A percentile compares a stretch with the other conserved stretches of the same genome.
These are phyloP conservation scores for Chionoecetes opilio DNA, from an alignment of 1,140 invertebrate genomes.

Conservation along the genomic window DNA sequence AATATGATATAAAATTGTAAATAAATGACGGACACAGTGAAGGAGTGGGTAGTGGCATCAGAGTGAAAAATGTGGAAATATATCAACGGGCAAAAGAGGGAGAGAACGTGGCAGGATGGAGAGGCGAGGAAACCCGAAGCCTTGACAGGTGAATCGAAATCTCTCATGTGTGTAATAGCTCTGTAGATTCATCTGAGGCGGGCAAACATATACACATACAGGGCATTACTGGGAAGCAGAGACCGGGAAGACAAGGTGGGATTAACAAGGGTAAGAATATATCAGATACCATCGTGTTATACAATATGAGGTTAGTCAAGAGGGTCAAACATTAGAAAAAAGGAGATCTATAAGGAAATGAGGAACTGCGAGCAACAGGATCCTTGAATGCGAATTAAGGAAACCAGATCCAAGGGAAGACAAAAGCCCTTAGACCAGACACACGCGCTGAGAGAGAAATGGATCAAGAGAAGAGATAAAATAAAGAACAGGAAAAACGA, in stretches of 20 bases:
- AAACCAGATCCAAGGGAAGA: not conserved
- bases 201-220: not conserved
- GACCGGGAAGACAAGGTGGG: too few species aligned
- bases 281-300: not conserved
- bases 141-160: slow-evolving; percentile 28
- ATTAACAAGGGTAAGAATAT: not conserved
- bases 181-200: not conserved
- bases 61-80: not conserved
- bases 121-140: not conserved
- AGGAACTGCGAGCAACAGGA: not conserved
- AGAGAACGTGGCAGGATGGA: not conserved
- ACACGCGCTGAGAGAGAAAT: too few species aligned
- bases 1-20: too few species aligned
- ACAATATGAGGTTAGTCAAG: not conserved
- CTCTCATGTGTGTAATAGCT: slow-evolving; percentile 16
- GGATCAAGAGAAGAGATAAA: too few species aligned
- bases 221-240: not conserved
- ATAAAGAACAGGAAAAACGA: too few species aligned
- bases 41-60: too few species aligned
- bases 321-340: not conserved
- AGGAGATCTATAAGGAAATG: not conserved
- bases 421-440: too few species aligned
- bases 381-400: not conserved
- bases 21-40: too few species aligned
- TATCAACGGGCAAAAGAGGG: not conserved